Base-by-base conservation (phyloP, 2,113 vertebrate genomes). In the Dasyurus viverrinus region DNA sequence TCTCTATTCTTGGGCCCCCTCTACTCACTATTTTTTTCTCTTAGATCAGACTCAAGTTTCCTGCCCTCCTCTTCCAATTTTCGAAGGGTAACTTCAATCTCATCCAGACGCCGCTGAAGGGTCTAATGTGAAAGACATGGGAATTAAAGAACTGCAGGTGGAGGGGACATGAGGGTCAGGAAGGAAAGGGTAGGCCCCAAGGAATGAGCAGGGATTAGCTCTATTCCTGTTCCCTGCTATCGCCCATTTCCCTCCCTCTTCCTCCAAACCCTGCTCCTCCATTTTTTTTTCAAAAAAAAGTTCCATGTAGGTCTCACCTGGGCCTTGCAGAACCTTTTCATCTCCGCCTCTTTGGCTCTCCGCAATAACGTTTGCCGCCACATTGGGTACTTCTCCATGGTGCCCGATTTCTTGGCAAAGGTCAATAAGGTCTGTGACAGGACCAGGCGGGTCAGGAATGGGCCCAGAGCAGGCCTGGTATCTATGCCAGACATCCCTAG, bases 91-190 rank as follows among this genome's bases (percentile, higher is more conserved):
- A 98, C 99, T 90, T 99, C 99, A 0, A 99, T 99, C 98, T 99
- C 99, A 94, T 99, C 99, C 95, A 99, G 99, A 26, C 99, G 98
- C 92, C 99, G 98, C 98, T 99, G 99, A 98, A 99, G 99, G 92
- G 99, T 98, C 99, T 99, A 98, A 0, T 26, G 47, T 60, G 46
- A 19, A 89, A 52, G 89, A 52, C n/a, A n/a, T 26, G 27, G 48
- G 48, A 48, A 22, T 22, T 19, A 50, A 2, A 2, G 91, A 50
- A 27, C 1, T 46, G 24, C 25, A 84, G 42, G 47, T 23, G n/a
- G 24, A 42, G 16, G 53, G 93, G 92, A 92, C 12, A 24, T 55
- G 16, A 92, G 22, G 5, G 22, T 42, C 55, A 16, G 27, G 36
- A 42, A 14, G 90, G n/a, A 57, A 25, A 9, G 3, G 89, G 26